Percentiles rank a stretch among this genome's conserved stretches.
Evolutionary conservation across 1,140 invertebrate species (phyloP).

Genomic region (Penaeus japonicus): DNA sequence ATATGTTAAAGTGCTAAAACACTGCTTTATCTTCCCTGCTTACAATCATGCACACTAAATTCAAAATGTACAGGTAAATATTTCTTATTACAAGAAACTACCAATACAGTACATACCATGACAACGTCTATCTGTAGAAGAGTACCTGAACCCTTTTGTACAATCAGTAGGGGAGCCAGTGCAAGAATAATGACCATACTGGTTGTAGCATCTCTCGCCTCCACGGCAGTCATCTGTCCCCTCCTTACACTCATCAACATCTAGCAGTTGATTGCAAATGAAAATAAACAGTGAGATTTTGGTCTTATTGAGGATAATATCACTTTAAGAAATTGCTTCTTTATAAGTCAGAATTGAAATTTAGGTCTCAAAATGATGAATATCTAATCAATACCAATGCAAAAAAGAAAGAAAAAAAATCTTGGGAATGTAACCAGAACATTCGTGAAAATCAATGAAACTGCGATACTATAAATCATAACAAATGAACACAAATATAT

Average conservation of each 20-base stretch:
- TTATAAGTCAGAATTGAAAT: too few species aligned
- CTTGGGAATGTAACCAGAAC: too few species aligned
- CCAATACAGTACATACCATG: conserved; percentile 53
- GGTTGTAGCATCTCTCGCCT: conserved; percentile 63
- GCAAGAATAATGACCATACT: conserved; percentile 64
- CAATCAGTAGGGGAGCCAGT: conserved; percentile 58
- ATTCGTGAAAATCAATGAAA: too few species aligned
- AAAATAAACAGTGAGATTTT: background rate
- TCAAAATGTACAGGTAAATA: too few species aligned
- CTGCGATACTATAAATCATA: too few species aligned
- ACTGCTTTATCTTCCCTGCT: too few species aligned
- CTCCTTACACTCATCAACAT: conserved; percentile 69
- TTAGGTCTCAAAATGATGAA: too few species aligned
- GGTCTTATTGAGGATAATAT: background rate
- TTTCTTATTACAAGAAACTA: background rate
- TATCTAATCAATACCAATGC: too few species aligned
- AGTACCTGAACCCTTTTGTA: conserved; percentile 57
- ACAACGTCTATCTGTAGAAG: conserved; percentile 48
- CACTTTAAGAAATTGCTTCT: background rate
- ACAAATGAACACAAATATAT: too few species aligned
- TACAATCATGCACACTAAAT: too few species aligned
- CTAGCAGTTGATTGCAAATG: conserved; percentile 60
- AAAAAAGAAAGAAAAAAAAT: too few species aligned
- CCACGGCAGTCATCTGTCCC: conserved; percentile 64
- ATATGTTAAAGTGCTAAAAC: too few species aligned